phyloP scores from a whole-genome alignment of 92 coral and sea anemone genomes.

The Phenganax stokvisi region DNA sequence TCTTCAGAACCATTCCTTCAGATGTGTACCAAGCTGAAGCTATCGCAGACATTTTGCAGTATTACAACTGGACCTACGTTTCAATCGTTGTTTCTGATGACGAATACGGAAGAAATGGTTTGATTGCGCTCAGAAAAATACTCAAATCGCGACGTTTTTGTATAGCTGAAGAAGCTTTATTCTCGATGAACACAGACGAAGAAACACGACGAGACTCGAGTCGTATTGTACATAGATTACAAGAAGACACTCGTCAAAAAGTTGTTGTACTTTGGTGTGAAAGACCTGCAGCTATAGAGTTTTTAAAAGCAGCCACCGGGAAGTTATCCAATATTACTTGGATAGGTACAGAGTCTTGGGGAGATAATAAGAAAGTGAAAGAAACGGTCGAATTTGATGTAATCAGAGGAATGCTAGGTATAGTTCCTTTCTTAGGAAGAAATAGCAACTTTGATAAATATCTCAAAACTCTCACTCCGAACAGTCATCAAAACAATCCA shows the following conservation, averaged over 20 bases:
- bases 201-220: slow-evolving; percentile 41
- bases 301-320: slow-evolving; percentile 70
- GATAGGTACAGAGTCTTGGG: slow-evolving; percentile 99
- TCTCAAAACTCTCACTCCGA: slow-evolving; percentile 55
- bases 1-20: slow-evolving; percentile 92
- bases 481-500: slow-evolving; percentile 56
- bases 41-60: slow-evolving; percentile 71
- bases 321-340: slow-evolving; percentile 56
- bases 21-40: slow-evolving; percentile 90
- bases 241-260: slow-evolving; percentile 55
- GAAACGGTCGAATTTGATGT: slow-evolving; percentile 48
- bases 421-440: slow-evolving; percentile 63
- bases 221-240: slow-evolving; percentile 51
- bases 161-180: slow-evolving; percentile 63
- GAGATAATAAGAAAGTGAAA: slow-evolving; percentile 65
- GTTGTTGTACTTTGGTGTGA: slow-evolving; percentile 88
- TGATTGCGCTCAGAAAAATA: slow-evolving; percentile 67
- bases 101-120: slow-evolving; percentile 89
- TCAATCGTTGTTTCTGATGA: slow-evolving; percentile 85
- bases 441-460: slow-evolving; percentile 60
- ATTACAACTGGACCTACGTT: slow-evolving; percentile 85
- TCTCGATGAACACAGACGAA: slow-evolving; percentile 57
- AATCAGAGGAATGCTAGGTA: slow-evolving; percentile 88
- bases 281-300: slow-evolving; percentile 79
- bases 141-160: slow-evolving; percentile 68